A percentile compares a stretch with the other conserved stretches of the same genome.
Conservation (phyloP, 2,888 invertebrate genomes). For the Ennomos fuscantarius region DNA sequence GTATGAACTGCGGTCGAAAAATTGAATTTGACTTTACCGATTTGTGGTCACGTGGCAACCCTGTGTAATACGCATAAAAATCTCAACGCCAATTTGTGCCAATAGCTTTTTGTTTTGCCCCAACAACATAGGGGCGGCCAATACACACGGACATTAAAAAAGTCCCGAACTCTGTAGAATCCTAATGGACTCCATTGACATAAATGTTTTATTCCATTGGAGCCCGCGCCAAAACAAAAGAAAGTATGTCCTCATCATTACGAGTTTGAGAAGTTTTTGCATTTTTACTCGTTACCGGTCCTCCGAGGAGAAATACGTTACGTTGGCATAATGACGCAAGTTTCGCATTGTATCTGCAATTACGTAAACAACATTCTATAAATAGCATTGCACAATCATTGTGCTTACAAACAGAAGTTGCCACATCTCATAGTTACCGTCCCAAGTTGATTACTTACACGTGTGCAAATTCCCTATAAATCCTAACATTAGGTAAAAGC, state of each 20-base stretch:
- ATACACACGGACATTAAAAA: slow-evolving; percentile 64
- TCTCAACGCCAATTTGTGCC: slow-evolving; percentile 35
- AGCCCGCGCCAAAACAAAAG: slow-evolving; percentile 77
- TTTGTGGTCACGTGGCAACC: slow-evolving; percentile 32
- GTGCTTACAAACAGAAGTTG: neutral
- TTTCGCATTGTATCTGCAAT: slow-evolving; percentile 16
- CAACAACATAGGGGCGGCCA: slow-evolving; percentile 47
- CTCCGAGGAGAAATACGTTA: slow-evolving; percentile 58
- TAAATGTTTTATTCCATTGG: slow-evolving; percentile 83
- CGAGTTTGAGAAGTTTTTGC: slow-evolving; percentile 75
- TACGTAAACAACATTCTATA: slow-evolving; percentile 6
- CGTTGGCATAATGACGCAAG: slow-evolving; percentile 40
- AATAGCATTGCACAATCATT: neutral
- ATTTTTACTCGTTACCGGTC: slow-evolving; percentile 72
- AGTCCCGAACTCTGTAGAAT: slow-evolving; percentile 67
- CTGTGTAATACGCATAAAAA: slow-evolving; percentile 32
- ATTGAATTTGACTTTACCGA: slow-evolving; percentile 36
- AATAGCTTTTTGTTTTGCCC: slow-evolving; percentile 45
- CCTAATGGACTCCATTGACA: slow-evolving; percentile 81
- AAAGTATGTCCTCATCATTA: slow-evolving; percentile 78
- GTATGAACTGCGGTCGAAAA: slow-evolving; percentile 51
- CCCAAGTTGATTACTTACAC: slow-evolving; percentile 66
- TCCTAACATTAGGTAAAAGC: slow-evolving; percentile 80
- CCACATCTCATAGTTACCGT: slow-evolving; percentile 18
- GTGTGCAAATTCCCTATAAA: slow-evolving; percentile 79